Evolutionary conservation across 2,113 vertebrate genomes (phyloP).

Genomic region (Labeo rohita): DNA sequence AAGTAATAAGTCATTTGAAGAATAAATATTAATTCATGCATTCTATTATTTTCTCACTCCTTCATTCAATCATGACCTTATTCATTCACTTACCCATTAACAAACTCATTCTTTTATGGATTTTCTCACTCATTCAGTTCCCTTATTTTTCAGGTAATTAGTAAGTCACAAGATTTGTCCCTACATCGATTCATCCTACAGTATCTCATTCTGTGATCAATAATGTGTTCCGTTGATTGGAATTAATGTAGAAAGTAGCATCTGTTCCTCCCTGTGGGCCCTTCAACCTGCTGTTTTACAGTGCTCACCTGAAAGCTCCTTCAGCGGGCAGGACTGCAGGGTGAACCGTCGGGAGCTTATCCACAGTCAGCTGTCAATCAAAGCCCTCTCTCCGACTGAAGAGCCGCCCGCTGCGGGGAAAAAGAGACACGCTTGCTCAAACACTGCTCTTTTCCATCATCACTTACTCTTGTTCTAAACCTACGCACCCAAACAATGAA

Average conservation of each 20-base stretch:
- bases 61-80: neutral
- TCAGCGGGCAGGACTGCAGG: conserved; percentile 5
- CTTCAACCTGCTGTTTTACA: conserved; percentile 19
- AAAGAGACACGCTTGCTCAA: neutral
- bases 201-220: conserved; percentile 16
- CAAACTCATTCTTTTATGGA: neutral
- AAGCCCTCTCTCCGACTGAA: neutral
- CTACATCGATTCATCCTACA: conserved; percentile 6
- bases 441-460: neutral
- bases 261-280: neutral
- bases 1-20: no score
- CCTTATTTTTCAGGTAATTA: neutral
- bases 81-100: neutral
- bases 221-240: neutral
- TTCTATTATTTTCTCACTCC: neutral
- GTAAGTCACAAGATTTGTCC: neutral
- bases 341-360: conserved; percentile 9
- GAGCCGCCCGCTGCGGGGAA: neutral
- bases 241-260: neutral
- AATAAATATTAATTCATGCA: neutral
- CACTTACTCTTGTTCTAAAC: neutral
- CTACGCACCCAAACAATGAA: neutral
- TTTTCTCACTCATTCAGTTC: neutral
- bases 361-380: conserved; percentile 43
- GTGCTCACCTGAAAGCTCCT: neutral